Base-by-base conservation (phyloP, 2,797 vertebrate species). In the Hybognathus amarus region DNA sequence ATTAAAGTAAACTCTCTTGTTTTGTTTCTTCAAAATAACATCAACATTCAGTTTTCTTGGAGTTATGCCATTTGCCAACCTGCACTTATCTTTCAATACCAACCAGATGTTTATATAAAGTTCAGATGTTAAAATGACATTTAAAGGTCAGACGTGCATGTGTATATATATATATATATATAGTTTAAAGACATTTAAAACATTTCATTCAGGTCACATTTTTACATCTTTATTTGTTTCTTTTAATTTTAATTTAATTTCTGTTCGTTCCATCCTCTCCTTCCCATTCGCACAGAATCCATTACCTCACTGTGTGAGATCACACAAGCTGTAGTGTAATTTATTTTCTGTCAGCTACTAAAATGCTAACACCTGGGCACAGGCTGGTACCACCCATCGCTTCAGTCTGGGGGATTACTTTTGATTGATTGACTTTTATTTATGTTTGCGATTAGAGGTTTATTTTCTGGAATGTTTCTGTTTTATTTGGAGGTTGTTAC, bases 261-360 rank as follows among this genome's bases (percentile, higher is more conserved):
- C 82, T 77, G 79, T 86, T 66, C 67, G 82, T 83, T 85, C 66
- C 68, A 77, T 80, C 69, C 5, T 13, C 64, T 77, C 42, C 71
- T 79, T 27, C 84, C 6, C 22, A 30, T 79, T 74, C 66, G 78
- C 74, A 83, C 30, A 5, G 40, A 85, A 71, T 54, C 83, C 83
- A 88, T 93, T 84, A 90, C 88, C 82, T 92, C 89, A 91, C 86
- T 20, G 56, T 67, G 85, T 92, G 88, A 92, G 85, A 88, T 91
- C 89, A 89, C 85, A 82, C 86, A 82, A 81, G 63, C 50, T 69
- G 73, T 67, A 85, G 45, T 83, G 30, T 36, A 50, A 87, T 83
- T 85, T 69, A 86, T 80, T 83, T 87, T 69, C 77, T 86, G 77
- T 88, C 80, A 77, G 20, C 50, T 52, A 11, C 85, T 90, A 79